phyloP scores from a whole-genome alignment of 2,113 vertebrate species.

The Elgaria multicarinata region DNA sequence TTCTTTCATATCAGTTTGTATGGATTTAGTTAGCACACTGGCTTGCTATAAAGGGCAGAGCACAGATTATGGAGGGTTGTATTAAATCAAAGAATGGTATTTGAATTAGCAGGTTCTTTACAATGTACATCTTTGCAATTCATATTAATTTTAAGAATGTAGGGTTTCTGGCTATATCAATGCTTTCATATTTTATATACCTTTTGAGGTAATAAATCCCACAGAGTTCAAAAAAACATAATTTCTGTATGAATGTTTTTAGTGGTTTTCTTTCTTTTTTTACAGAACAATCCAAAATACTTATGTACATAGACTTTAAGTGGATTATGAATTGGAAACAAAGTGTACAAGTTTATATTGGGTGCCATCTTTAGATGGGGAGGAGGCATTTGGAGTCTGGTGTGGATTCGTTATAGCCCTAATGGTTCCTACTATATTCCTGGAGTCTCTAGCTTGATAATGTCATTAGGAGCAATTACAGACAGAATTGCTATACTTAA shows the following conservation, averaged over 20 bases:
- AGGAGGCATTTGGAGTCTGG: no score
- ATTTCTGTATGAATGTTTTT: background rate
- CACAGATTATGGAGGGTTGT: background rate
- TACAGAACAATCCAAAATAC: no score
- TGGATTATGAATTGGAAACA: background rate
- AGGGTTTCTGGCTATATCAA: background rate
- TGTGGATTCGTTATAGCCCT: no score
- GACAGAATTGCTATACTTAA: background rate
- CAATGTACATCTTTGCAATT: background rate
- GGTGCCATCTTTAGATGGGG: no score
- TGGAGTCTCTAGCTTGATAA: background rate
- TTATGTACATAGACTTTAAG: background rate
- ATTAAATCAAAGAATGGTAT: background rate
- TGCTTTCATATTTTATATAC: background rate
- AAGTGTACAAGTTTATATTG: background rate
- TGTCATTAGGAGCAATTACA: background rate
- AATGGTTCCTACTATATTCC: background rate
- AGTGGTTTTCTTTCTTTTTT: no score
- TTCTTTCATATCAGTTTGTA: background rate
- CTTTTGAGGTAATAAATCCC: background rate
- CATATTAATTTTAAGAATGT: background rate
- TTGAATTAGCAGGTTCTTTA: background rate
- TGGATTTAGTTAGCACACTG: background rate
- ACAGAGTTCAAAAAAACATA: background rate
- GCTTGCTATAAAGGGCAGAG: background rate